phyloP scores from a whole-genome alignment of 2,888 invertebrate species.

The Dione vanillae region DNA sequence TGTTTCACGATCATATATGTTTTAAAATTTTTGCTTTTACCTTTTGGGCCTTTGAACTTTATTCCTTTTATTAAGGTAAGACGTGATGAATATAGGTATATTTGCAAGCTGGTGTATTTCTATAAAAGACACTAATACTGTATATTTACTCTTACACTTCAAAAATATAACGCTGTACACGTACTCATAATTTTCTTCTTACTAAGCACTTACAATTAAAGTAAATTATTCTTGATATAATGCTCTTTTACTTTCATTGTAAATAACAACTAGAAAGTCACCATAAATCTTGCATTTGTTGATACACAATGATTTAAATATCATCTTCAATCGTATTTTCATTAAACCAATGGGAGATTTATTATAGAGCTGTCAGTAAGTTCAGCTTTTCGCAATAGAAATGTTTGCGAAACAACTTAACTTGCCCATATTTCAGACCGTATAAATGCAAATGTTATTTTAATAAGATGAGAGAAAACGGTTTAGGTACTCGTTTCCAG shows the following conservation, averaged over 20 bases:
- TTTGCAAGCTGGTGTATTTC: no score
- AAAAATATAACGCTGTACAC: no score
- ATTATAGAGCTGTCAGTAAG: constrained; percentile 1
- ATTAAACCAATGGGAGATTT: not conserved
- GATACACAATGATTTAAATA: constrained; percentile 14
- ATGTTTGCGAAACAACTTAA: not conserved
- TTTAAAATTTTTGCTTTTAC: no score
- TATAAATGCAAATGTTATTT: constrained; percentile 5
- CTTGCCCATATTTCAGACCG: not conserved
- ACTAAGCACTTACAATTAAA: not conserved
- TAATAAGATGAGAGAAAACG: not conserved
- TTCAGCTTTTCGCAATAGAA: not conserved
- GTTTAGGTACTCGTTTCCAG: not conserved
- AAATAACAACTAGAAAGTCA: constrained; percentile 10
- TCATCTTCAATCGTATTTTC: constrained; percentile 11
- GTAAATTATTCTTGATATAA: not conserved
- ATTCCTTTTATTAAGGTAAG: no score
- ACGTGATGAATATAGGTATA: no score
- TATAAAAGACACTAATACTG: no score
- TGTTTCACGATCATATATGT: not conserved
- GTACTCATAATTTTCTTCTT: not conserved
- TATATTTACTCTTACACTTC: no score
- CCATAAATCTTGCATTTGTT: constrained; percentile 8
- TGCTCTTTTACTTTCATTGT: constrained; percentile 4
- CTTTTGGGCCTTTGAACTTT: no score